phyloP scores from a whole-genome alignment of 2,888 invertebrate genomes.

The Acanthosepion pharaonis region DNA sequence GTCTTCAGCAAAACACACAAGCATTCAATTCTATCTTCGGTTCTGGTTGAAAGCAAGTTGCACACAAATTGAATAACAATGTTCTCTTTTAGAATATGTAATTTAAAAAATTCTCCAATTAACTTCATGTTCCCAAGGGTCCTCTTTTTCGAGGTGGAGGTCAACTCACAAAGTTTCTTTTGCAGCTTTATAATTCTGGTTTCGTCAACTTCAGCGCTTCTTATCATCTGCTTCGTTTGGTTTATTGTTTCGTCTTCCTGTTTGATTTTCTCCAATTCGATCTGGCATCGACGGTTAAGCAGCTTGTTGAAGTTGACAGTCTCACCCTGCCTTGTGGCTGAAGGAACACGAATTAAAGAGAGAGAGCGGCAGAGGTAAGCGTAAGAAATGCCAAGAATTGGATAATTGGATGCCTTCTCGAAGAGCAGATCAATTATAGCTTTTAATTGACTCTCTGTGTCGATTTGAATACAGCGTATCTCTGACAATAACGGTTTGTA shows the following conservation, averaged over 20 bases:
- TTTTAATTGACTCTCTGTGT: background rate
- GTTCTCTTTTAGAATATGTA: constrained; percentile 35
- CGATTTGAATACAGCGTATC: constrained; percentile 39
- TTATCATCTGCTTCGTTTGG: background rate
- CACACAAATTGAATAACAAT: background rate
- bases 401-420: constrained; percentile 24
- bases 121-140: background rate
- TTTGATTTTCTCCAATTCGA: constrained; percentile 1
- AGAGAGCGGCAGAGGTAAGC: constrained; percentile 36
- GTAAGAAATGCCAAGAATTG: constrained; percentile 21
- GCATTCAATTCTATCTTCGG: constrained; percentile 12
- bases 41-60: background rate
- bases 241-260: background rate
- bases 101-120: constrained; percentile 34
- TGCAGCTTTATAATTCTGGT: background rate
- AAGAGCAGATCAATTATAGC: constrained; percentile 42
- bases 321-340: background rate
- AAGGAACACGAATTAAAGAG: background rate
- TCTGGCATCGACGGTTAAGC: constrained; percentile 24
- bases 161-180: constrained; percentile 20
- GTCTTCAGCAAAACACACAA: constrained; percentile 24
- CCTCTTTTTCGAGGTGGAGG: background rate
- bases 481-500: constrained; percentile 34
- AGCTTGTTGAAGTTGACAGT: constrained; percentile 38
- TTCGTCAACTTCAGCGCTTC: background rate